These are phyloP conservation scores for Chrysogorgia sp. DNA, from an alignment of 92 coral and sea anemone species.

Conservation along the genomic window DNA sequence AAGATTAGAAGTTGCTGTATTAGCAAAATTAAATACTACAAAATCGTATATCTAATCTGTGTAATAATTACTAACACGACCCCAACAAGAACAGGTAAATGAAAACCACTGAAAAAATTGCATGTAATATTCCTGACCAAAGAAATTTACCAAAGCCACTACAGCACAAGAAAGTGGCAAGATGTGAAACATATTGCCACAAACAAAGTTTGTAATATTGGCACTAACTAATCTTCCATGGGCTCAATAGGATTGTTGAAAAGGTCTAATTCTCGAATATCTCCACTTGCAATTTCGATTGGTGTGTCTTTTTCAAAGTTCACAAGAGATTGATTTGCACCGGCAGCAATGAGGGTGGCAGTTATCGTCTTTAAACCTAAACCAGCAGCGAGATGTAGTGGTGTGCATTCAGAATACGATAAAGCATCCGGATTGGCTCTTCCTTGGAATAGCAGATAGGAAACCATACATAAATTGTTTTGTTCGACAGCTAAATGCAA, in stretches of 20 bases:
- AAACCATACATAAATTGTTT: constrained; percentile 69
- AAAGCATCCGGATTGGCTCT: constrained; percentile 71
- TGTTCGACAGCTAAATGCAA: constrained; percentile 88
- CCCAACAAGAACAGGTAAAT: too few relatives aligned
- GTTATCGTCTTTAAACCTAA: constrained; percentile 70
- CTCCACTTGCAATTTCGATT: constrained; percentile 63
- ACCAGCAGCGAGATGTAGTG: constrained; percentile 94
- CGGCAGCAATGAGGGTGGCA: constrained; percentile 81
- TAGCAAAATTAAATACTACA: too few relatives aligned
- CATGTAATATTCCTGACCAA: too few relatives aligned
- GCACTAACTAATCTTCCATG: not conserved
- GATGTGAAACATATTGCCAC: too few relatives aligned
- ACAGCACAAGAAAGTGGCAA: too few relatives aligned
- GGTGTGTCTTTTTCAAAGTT: constrained; percentile 80
- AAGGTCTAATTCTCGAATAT: constrained; percentile 27
- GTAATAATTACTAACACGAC: too few relatives aligned
- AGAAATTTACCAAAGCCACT: too few relatives aligned
- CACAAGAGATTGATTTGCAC: constrained; percentile 68
- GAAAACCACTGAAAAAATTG: too few relatives aligned
- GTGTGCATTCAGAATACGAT: constrained; percentile 76
- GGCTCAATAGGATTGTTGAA: not conserved
- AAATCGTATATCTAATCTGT: too few relatives aligned
- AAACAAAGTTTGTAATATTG: too few relatives aligned
- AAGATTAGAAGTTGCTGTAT: too few relatives aligned
- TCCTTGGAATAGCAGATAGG: constrained; percentile 73